Evolutionary conservation across 2,888 invertebrate genomes (phyloP), one percentile per base, ranked within the genome.

Genomic region (Drosophila stalkeri): DNA sequence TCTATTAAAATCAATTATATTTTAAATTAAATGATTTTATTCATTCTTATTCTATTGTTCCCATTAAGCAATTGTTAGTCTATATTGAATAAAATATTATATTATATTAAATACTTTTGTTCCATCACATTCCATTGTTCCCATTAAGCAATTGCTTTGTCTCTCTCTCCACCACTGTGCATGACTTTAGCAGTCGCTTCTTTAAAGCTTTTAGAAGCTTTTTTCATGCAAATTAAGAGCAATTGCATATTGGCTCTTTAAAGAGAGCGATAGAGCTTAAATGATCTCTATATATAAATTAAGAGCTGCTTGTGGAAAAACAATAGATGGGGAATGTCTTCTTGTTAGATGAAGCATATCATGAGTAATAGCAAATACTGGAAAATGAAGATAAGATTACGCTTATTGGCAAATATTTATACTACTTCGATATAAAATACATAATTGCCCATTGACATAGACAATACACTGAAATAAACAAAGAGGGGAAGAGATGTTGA

Each of bases 241-340:
- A 23, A 20, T 35, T 20, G 52, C 33, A 52, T 2, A 1, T 35
- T 14, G 12, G 0, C 52, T 52, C 35, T 49, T n/a, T 20, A 6
- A 54, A 5, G 16, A 31, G 44, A 64, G 64, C 54, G 65, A 20
- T 23, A 31, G 31, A 35, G 20, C 44, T 44, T 0, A 44, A 35
- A 11, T 5, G 41, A 41, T 56, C 41, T 11, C 31, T 11, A 16
- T 35, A 16, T 35, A 11, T 2, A 2, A 33, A 44, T 11, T 4
- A 33, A 44, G 43, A 57, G 43, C 33, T 43, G 31, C 7, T 43
- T 33, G 16, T 31, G 43, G 18, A 2, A 33, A 44, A 33, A 18
- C 57, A 57, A 44, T 35, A 44, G 44, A 33, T 35, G 44, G 57
- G 55, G 56, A 20, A 56, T 56, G 43, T 20, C 57, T 7, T 23